Percentiles rank a stretch among this genome's conserved stretches.
These are phyloP conservation scores for Notospermus geniculatus DNA, from an alignment of 1,140 invertebrate genomes.

Conservation along the genomic window DNA sequence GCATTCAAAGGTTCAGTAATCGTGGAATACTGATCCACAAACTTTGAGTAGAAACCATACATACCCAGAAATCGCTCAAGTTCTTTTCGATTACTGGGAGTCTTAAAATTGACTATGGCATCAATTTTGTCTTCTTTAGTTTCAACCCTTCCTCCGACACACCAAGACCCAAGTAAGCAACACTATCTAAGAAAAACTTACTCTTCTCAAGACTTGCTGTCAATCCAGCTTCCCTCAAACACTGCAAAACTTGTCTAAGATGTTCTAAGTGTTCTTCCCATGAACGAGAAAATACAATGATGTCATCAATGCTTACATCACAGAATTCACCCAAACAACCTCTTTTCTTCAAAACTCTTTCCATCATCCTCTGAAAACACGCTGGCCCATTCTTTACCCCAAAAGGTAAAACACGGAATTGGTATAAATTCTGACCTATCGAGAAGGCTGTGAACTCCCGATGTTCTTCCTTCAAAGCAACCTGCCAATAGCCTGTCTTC, in stretches of 20 bases:
- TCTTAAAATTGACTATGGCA: neutral
- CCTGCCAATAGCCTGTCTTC: conserved; percentile 49
- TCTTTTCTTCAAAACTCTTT: conserved; percentile 19
- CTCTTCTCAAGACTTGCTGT: conserved; percentile 56
- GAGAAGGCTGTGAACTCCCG: conserved; percentile 46
- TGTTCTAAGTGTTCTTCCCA: conserved; percentile 14
- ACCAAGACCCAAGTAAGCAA: conserved; percentile 27
- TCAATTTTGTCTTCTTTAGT: neutral
- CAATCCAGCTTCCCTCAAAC: conserved; percentile 28
- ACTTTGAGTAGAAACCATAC: neutral
- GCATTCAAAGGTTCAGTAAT: neutral
- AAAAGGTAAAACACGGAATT: conserved; percentile 25
- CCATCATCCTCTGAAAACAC: conserved; percentile 5
- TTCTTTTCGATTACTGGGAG: neutral
- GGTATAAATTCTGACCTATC: conserved; percentile 20
- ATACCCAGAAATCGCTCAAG: conserved; percentile 6
- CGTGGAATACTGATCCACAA: neutral
- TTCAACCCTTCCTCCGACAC: conserved; percentile 13
- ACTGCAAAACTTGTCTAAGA: conserved; percentile 9
- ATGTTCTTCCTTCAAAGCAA: conserved; percentile 42
- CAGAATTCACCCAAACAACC: conserved; percentile 8
- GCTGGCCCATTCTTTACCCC: conserved; percentile 21
- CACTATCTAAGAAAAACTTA: conserved; percentile 43
- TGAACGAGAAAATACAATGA: conserved; percentile 14
- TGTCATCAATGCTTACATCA: conserved; percentile 18